A percentile compares a stretch with the other conserved stretches of the same genome.
phyloP scores from a whole-genome alignment of 2,113 vertebrate genomes.

The Oncorhynchus kisutch region DNA sequence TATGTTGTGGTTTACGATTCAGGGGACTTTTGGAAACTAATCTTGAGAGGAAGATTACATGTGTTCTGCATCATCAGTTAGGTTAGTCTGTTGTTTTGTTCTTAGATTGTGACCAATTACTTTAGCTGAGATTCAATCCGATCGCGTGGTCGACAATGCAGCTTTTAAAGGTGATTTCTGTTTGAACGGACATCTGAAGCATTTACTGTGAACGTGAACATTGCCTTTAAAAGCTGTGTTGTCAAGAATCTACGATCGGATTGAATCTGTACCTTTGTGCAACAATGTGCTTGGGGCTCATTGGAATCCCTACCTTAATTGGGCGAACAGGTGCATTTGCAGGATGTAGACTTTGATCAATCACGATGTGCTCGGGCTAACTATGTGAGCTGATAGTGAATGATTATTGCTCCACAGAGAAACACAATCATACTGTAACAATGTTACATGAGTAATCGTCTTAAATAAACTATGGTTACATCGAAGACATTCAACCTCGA shows the following conservation, averaged over 20 bases:
- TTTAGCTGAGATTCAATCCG: too few relatives aligned
- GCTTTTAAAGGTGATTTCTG: too few relatives aligned
- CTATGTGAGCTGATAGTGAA: not conserved
- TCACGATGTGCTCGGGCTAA: not conserved
- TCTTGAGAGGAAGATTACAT: slow-evolving; percentile 5
- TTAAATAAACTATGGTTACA: not conserved
- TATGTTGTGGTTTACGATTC: too few relatives aligned
- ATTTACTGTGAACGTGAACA: too few relatives aligned
- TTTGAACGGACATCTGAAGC: too few relatives aligned
- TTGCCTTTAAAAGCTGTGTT: too few relatives aligned
- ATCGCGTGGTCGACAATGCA: too few relatives aligned
- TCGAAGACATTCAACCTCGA: not conserved
- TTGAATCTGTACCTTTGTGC: too few relatives aligned
- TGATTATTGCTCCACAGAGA: slow-evolving; percentile 53
- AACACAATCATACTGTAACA: slow-evolving; percentile 49
- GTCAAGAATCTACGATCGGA: too few relatives aligned
- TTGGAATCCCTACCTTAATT: not conserved
- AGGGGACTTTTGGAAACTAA: too few relatives aligned
- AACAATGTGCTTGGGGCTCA: not conserved
- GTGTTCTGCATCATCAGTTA: slow-evolving; percentile 9
- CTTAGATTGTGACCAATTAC: not conserved
- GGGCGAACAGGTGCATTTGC: not conserved
- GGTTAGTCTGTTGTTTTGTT: slow-evolving; percentile 26
- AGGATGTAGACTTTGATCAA: not conserved
- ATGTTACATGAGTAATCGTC: not conserved